Conservation (phyloP, 2,888 invertebrate species). For the Fragum sueziense region DNA sequence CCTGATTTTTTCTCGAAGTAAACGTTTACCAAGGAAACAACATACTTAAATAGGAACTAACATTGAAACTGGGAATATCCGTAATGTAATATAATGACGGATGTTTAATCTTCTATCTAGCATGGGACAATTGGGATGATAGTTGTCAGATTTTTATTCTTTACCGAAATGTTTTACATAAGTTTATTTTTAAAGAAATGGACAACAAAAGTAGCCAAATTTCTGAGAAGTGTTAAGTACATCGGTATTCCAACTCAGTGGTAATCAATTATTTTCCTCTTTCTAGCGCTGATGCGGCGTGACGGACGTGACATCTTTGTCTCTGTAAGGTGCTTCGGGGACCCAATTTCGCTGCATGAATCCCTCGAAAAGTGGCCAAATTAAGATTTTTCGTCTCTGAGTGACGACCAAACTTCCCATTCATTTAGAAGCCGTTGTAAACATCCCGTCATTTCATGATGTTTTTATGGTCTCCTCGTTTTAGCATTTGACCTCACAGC, state of each 20-base stretch:
- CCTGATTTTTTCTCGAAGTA: too few relatives aligned
- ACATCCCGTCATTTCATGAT: neutral
- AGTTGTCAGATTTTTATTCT: too few relatives aligned
- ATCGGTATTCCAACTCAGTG: neutral
- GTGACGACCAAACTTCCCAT: neutral
- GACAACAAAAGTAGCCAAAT: neutral
- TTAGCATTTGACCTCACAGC: too few relatives aligned
- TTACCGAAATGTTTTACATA: too few relatives aligned
- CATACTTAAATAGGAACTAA: too few relatives aligned
- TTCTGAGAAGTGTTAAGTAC: conserved; percentile 1
- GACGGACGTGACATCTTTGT: conserved; percentile 5
- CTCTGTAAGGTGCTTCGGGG: neutral
- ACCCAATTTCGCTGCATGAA: neutral
- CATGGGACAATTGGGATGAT: too few relatives aligned
- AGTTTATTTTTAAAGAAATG: too few relatives aligned
- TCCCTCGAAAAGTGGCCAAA: conserved; percentile 3
- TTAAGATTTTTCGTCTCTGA: neutral
- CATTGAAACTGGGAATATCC: too few relatives aligned
- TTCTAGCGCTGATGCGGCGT: neutral
- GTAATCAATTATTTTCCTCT: conserved; percentile 1
- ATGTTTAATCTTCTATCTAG: too few relatives aligned
- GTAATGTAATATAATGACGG: too few relatives aligned
- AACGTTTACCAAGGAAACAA: too few relatives aligned
- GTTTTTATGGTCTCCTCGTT: too few relatives aligned
- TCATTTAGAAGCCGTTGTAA: neutral